phyloP scores from a whole-genome alignment of 2,113 vertebrate genomes.

The Octodon degus region DNA sequence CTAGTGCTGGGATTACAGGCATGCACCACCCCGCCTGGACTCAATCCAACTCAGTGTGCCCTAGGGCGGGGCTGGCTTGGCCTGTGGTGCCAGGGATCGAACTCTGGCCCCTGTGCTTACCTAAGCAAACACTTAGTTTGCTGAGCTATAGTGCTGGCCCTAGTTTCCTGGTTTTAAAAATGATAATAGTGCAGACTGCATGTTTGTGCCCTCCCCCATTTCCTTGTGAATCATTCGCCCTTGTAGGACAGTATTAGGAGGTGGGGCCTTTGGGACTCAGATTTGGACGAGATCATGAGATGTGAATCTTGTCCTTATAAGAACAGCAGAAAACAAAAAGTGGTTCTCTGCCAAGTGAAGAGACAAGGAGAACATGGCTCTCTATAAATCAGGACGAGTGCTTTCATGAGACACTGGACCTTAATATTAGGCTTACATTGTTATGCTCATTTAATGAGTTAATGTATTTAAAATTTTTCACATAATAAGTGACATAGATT shows the following conservation, averaged over 20 bases:
- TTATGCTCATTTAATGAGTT: not conserved
- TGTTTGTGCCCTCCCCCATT: not conserved
- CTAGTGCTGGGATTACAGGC: too few relatives aligned
- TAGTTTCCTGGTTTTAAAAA: not conserved
- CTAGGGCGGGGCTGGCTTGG: too few relatives aligned
- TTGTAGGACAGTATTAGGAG: not conserved
- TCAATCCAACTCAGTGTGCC: too few relatives aligned
- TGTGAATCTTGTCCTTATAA: not conserved
- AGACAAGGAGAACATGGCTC: not conserved
- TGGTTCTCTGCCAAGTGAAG: not conserved
- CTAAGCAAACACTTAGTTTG: too few relatives aligned
- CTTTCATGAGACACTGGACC: not conserved
- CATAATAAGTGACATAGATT: not conserved
- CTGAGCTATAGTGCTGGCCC: not conserved
- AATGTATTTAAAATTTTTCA: slow-evolving; percentile 16
- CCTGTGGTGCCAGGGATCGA: too few relatives aligned
- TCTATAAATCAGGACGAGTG: not conserved
- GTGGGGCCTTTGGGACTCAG: not conserved
- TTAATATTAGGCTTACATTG: not conserved
- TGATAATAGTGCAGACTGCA: not conserved
- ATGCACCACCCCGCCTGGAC: too few relatives aligned
- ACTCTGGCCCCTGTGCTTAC: too few relatives aligned
- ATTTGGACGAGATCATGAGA: not conserved
- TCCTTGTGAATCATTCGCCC: not conserved
- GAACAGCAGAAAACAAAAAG: not conserved